Conservation (phyloP, 2,888 invertebrate genomes). For the Oxycera nigricornis region DNA sequence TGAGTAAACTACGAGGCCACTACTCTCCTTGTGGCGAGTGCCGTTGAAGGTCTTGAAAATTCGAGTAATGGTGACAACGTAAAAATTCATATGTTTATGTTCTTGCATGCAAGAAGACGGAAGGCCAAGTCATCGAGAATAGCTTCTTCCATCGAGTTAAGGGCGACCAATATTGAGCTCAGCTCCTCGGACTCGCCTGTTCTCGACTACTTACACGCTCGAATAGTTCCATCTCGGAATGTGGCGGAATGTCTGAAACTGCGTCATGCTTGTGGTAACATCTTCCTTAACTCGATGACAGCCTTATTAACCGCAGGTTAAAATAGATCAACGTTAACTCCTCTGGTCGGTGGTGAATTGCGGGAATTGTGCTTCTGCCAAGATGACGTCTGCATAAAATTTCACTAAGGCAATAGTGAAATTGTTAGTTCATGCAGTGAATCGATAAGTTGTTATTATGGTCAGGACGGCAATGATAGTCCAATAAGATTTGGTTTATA, state of each 20-base stretch:
- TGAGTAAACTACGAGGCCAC: neutral
- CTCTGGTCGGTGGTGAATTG: slow-evolving; percentile 18
- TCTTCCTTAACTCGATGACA: slow-evolving; percentile 41
- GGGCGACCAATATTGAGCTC: neutral
- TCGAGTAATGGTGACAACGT: slow-evolving; percentile 36
- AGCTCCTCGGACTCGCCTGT: neutral
- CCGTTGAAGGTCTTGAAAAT: neutral
- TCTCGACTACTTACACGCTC: slow-evolving; percentile 8
- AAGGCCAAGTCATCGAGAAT: neutral
- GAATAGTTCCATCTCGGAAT: slow-evolving; percentile 9
- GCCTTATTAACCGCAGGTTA: slow-evolving; percentile 43
- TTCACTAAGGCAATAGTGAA: slow-evolving; percentile 13
- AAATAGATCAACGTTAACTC: slow-evolving; percentile 39
- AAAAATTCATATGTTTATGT: slow-evolving; percentile 30
- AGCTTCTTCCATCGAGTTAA: neutral
- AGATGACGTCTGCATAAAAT: slow-evolving; percentile 31
- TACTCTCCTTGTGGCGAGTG: neutral
- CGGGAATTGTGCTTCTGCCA: slow-evolving; percentile 1
- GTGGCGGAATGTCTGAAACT: slow-evolving; percentile 21
- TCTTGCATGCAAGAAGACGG: neutral
- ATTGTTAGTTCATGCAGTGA: slow-evolving; percentile 12
- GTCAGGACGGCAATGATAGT: slow-evolving; percentile 17
- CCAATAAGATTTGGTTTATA: slow-evolving; percentile 6
- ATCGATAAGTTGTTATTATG: slow-evolving; percentile 20
- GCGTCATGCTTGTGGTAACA: slow-evolving; percentile 24